Percentiles rank a stretch among this genome's conserved stretches.
Evolutionary conservation across 1,140 invertebrate species (phyloP).

Genomic region (Drosophila arawakana): DNA sequence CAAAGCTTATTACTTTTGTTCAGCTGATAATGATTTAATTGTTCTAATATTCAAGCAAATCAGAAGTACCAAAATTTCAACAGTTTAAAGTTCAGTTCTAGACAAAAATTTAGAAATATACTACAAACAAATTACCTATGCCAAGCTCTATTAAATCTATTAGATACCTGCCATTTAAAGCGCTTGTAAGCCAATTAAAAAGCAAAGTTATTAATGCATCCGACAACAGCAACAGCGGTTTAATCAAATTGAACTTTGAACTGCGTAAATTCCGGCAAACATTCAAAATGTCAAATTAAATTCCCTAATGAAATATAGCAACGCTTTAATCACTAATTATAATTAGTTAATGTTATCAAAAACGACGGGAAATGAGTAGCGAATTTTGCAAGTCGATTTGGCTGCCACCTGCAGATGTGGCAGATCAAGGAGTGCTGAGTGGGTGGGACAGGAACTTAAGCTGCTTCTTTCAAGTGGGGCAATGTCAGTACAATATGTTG

Average conservation of each 20-base stretch:
- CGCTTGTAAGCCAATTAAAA: neutral
- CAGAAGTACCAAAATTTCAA: too few relatives aligned
- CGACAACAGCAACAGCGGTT: neutral
- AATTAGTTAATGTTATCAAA: slow-evolving; percentile 15
- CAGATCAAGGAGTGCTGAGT: neutral
- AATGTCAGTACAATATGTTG: slow-evolving; percentile 68
- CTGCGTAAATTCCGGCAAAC: neutral
- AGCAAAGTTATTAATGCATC: neutral
- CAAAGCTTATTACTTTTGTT: too few relatives aligned
- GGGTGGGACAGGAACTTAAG: neutral
- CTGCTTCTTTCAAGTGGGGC: slow-evolving; percentile 41
- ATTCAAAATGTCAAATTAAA: neutral
- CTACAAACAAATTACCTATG: too few relatives aligned
- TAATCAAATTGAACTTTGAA: neutral
- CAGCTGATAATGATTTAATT: too few relatives aligned
- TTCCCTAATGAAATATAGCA: neutral
- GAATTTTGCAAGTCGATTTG: slow-evolving; percentile 17
- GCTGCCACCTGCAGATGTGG: slow-evolving; percentile 17
- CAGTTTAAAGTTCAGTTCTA: too few relatives aligned
- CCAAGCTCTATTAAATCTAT: too few relatives aligned
- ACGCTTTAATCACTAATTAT: slow-evolving; percentile 1
- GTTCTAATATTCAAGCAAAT: too few relatives aligned
- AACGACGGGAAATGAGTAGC: slow-evolving; percentile 9
- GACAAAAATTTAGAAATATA: too few relatives aligned
- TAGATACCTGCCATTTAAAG: too few relatives aligned